Conservation (phyloP, 2,113 vertebrate genomes). For the Phaetusa simplex region DNA sequence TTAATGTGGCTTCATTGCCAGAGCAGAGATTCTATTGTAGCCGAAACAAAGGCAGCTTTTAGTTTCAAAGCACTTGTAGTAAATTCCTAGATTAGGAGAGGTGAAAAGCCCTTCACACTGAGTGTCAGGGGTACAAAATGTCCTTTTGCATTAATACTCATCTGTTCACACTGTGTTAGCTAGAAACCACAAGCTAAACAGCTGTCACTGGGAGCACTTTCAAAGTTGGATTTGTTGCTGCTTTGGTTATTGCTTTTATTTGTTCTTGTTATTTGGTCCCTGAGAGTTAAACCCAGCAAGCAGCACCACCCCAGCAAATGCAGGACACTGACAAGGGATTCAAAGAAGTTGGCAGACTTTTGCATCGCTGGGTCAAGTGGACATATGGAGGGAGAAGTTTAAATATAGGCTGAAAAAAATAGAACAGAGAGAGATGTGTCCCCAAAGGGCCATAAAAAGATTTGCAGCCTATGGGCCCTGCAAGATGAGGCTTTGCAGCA, state of each 20-base stretch:
- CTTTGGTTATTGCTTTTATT: background rate
- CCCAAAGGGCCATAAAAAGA: background rate
- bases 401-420: constrained; percentile 50
- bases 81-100: background rate
- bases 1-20: accelerated
- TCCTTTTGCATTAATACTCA: background rate
- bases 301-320: background rate
- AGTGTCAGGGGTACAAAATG: background rate
- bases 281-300: background rate
- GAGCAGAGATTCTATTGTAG: background rate
- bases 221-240: background rate
- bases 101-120: background rate
- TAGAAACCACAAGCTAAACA: background rate
- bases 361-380: background rate
- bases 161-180: background rate
- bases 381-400: background rate
- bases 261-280: background rate
- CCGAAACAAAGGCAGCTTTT: background rate
- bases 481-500: background rate
- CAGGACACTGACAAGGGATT: background rate
- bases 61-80: background rate
- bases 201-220: background rate
- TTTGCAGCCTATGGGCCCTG: background rate
- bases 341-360: background rate
- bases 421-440: background rate